Conservation (phyloP, 2,797 vertebrate genomes). For the Chloroceryle amazona region DNA sequence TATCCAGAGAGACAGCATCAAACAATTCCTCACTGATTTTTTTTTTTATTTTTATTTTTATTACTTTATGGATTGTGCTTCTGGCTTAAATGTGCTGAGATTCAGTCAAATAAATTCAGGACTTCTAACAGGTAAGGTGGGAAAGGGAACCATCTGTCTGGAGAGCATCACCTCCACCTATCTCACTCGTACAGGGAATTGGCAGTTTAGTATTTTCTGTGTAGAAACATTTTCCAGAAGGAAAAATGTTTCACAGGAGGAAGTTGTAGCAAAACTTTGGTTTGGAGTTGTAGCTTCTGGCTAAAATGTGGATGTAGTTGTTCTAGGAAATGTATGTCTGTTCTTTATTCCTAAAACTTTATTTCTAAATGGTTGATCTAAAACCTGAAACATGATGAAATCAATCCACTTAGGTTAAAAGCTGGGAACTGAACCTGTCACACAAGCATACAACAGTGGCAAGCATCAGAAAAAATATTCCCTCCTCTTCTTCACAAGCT, state of each 20-base stretch:
- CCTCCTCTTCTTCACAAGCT: background rate
- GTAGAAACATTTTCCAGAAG: background rate
- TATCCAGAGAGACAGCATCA: background rate
- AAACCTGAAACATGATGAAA: background rate
- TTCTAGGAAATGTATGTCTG: background rate
- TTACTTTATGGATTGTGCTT: background rate
- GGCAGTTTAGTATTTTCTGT: background rate
- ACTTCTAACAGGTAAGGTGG: background rate
- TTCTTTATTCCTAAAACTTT: background rate
- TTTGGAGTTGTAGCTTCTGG: background rate
- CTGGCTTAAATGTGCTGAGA: background rate
- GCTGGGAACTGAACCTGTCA: fast-evolving
- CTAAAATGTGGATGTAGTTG: background rate
- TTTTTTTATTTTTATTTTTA: background rate
- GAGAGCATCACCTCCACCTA: background rate
- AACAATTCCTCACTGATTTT: background rate
- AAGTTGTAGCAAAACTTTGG: background rate
- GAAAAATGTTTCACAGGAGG: background rate
- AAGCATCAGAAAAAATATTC: background rate
- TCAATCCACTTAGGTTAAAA: background rate
- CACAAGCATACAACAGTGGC: background rate
- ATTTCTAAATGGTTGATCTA: background rate
- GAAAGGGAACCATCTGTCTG: background rate
- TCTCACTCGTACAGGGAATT: background rate
- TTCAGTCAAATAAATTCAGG: background rate